phyloP scores from a whole-genome alignment of 2,113 vertebrate genomes.

The Gambusia holbrooki region DNA sequence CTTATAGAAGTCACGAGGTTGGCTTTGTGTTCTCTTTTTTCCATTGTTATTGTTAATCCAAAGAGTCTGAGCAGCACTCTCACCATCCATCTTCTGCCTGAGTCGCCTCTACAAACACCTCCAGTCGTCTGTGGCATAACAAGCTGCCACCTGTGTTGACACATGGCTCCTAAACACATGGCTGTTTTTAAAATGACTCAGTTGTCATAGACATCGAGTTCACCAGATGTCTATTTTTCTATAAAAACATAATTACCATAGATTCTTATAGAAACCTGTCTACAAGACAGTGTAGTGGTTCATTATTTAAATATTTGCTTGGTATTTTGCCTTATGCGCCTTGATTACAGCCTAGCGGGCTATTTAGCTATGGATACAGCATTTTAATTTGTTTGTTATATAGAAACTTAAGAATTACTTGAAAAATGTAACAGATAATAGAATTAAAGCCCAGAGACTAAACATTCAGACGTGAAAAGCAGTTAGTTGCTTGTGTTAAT shows the following conservation, averaged over 20 bases:
- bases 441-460: constrained; percentile 8
- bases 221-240: constrained; percentile 38
- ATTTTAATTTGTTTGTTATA: not conserved
- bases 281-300: not conserved
- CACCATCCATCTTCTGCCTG: not conserved
- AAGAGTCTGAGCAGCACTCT: constrained; percentile 4
- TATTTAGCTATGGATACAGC: too few species aligned
- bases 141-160: constrained; percentile 54
- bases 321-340: not conserved
- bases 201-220: constrained; percentile 49
- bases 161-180: constrained; percentile 23
- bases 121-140: constrained; percentile 31
- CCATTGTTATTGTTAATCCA: not conserved
- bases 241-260: not conserved
- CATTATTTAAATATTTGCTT: not conserved
- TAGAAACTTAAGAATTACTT: not conserved
- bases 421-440: not conserved
- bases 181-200: constrained; percentile 32
- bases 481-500: constrained; percentile 11
- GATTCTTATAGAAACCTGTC: not conserved
- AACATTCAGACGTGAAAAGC: constrained; percentile 1
- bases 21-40: not conserved
- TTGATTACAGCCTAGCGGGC: too few species aligned
- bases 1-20: not conserved
- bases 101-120: constrained; percentile 52